phyloP scores from a whole-genome alignment of 2,797 vertebrate genomes.

The Cyprinodon diabolis region DNA sequence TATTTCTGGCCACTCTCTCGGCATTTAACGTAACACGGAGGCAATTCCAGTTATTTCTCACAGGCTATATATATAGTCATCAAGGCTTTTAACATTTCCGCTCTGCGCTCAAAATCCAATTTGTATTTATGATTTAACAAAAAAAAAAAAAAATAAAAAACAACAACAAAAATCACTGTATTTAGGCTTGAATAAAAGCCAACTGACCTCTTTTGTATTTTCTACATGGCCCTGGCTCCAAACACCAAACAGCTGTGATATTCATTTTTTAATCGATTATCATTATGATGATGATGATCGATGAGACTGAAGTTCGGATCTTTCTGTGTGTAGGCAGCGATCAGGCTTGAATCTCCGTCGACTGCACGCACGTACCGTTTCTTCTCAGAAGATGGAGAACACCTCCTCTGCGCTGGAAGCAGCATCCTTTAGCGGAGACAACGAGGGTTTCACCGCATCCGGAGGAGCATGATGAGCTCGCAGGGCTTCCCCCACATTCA shows the following conservation, averaged over 20 bases:
- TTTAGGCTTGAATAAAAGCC: slow-evolving; percentile 24
- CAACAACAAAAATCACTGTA: slow-evolving; percentile 11
- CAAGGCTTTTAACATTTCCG: slow-evolving; percentile 31
- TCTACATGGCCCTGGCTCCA: slow-evolving; percentile 83
- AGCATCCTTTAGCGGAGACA: slow-evolving; percentile 77
- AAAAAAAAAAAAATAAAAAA: not conserved
- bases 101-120: slow-evolving; percentile 47
- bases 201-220: slow-evolving; percentile 75
- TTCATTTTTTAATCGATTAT: slow-evolving; percentile 69
- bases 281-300: slow-evolving; percentile 57
- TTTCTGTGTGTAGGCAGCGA: slow-evolving; percentile 77
- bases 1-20: slow-evolving; percentile 19
- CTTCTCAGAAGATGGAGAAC: slow-evolving; percentile 66
- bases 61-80: slow-evolving; percentile 39
- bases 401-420: slow-evolving; percentile 68
- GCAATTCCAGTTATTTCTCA: slow-evolving; percentile 32
- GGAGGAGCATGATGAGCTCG: slow-evolving; percentile 57
- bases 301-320: slow-evolving; percentile 69
- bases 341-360: slow-evolving; percentile 67
- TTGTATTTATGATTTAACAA: slow-evolving; percentile 20
- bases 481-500: slow-evolving; percentile 77
- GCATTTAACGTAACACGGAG: slow-evolving; percentile 22
- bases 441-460: slow-evolving; percentile 56
- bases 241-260: slow-evolving; percentile 75
- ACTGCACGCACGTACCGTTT: slow-evolving; percentile 73